Conservation (phyloP, 2,888 invertebrate species). For the Ochropleura plecta region DNA sequence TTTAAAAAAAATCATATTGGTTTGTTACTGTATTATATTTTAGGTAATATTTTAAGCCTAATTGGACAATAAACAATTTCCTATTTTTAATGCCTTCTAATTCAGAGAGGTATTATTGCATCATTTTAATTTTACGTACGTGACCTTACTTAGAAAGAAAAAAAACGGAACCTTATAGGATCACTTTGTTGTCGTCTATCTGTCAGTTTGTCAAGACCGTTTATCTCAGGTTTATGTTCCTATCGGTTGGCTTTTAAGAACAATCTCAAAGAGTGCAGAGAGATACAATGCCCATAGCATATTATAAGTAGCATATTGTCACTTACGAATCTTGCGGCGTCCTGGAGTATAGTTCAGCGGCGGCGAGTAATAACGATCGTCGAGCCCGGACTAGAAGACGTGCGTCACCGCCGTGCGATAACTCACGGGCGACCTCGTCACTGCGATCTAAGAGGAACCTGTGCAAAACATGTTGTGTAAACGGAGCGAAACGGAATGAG, state of each 20-base stretch:
- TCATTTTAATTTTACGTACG: neutral
- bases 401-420: constrained; percentile 83
- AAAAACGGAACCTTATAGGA: too few relatives aligned
- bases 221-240: neutral
- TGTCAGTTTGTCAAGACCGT: too few relatives aligned
- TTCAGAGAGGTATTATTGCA: neutral
- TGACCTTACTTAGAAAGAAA: too few relatives aligned
- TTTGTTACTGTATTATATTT: too few relatives aligned
- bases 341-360: constrained; percentile 86
- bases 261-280: neutral
- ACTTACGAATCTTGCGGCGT: constrained; percentile 78
- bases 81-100: neutral
- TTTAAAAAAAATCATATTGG: too few relatives aligned
- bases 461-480: neutral
- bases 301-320: neutral
- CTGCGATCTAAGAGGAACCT: constrained; percentile 88
- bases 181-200: too few relatives aligned
- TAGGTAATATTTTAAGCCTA: too few relatives aligned
- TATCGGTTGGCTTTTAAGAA: neutral
- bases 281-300: neutral
- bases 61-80: neutral
- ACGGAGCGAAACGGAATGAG: too few relatives aligned
- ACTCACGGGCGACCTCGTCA: constrained; percentile 85
- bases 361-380: constrained; percentile 85
- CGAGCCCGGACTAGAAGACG: constrained; percentile 86